Evolutionary conservation across 1,140 invertebrate genomes (phyloP).

Genomic region (Riptortus pedestris): DNA sequence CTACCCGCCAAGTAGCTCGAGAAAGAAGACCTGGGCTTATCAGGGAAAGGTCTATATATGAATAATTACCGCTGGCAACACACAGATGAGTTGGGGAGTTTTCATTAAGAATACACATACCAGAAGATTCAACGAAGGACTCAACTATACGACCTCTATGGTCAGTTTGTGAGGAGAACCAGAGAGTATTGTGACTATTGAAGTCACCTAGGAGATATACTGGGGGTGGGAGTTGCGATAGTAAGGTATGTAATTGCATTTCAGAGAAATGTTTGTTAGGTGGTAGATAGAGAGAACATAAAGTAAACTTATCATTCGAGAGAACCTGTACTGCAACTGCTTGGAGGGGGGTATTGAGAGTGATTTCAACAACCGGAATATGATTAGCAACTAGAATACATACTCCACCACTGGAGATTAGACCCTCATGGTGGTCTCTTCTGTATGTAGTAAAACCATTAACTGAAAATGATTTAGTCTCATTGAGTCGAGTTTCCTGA

Average conservation of each 20-base stretch:
- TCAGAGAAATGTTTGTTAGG: neutral
- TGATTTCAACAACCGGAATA: too few species aligned
- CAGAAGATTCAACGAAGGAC: neutral
- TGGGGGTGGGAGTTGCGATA: neutral
- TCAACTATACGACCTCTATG: neutral
- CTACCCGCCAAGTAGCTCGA: neutral
- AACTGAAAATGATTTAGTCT: too few species aligned
- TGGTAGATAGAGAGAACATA: neutral
- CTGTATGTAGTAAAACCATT: too few species aligned
- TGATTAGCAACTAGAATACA: too few species aligned
- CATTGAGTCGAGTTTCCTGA: too few species aligned
- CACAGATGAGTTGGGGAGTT: neutral
- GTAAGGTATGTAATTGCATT: neutral
- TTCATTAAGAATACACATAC: neutral
- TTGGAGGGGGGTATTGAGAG: too few species aligned
- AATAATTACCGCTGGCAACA: neutral
- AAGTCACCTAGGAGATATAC: neutral
- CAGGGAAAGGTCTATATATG: neutral
- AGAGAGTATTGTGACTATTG: neutral
- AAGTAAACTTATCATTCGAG: too few species aligned
- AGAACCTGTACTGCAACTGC: too few species aligned
- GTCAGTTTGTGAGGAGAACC: neutral
- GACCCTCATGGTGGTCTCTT: too few species aligned
- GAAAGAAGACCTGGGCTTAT: neutral
- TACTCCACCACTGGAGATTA: too few species aligned